These are phyloP conservation scores for Himalopsyche tibetana DNA, from an alignment of 2,888 invertebrate genomes.

Conservation along the genomic window DNA sequence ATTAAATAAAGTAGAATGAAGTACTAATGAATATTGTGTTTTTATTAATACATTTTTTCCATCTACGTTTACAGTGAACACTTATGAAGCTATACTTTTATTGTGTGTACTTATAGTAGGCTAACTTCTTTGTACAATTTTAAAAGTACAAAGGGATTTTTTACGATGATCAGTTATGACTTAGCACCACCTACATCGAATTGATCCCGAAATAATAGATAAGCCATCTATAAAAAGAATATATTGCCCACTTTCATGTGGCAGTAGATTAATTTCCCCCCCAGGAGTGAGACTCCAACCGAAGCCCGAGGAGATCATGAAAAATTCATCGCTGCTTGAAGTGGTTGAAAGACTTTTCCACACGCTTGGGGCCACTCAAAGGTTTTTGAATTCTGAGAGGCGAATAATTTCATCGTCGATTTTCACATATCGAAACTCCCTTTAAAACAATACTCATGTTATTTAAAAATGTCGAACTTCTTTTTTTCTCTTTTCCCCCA, in stretches of 20 bases:
- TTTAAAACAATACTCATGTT: conserved; percentile 6
- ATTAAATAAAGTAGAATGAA: no score
- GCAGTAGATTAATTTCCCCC: neutral
- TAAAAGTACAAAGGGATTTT: no score
- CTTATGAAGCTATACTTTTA: no score
- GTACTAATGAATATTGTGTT: no score
- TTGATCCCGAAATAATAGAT: neutral
- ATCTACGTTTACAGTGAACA: no score
- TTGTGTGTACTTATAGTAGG: no score
- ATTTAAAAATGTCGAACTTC: neutral
- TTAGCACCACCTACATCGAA: neutral
- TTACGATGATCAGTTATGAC: neutral
- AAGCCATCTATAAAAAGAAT: neutral
- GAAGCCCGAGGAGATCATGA: neutral
- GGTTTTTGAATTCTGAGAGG: neutral
- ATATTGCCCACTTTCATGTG: neutral
- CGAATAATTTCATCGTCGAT: conserved; percentile 4
- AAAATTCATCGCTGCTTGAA: conserved; percentile 26
- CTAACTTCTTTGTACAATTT: no score
- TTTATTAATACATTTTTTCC: no score
- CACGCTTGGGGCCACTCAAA: conserved; percentile 23
- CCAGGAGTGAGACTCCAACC: neutral
- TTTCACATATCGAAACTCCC: neutral
- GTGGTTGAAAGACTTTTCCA: conserved; percentile 5
- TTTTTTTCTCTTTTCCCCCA: neutral